These are phyloP conservation scores for Cyrtorhinus lividipennis DNA, from an alignment of 1,140 invertebrate genomes.

Conservation along the genomic window DNA sequence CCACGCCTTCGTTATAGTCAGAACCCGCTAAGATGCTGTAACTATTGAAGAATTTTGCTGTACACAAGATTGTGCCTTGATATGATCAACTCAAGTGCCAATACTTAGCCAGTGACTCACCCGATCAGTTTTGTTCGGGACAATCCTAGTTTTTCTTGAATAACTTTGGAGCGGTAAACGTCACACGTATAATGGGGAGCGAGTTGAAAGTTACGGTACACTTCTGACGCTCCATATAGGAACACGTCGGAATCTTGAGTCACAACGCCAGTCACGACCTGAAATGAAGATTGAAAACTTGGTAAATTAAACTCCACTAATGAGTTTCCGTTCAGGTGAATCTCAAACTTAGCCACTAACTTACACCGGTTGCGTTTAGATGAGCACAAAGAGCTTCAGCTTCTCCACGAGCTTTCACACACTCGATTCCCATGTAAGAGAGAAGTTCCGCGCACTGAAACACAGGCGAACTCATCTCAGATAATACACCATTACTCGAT, in stretches of 20 bases:
- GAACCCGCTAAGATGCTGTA: constrained; percentile 67
- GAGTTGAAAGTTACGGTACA: constrained; percentile 75
- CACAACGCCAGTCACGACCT: constrained; percentile 76
- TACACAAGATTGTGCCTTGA: too few species aligned
- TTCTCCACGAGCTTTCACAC: constrained; percentile 63
- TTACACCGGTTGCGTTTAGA: constrained; percentile 56
- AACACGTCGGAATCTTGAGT: constrained; percentile 88
- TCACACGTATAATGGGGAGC: constrained; percentile 52
- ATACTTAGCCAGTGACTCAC: background rate
- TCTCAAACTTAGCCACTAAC: constrained; percentile 8
- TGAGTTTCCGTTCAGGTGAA: background rate
- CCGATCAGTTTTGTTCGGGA: constrained; percentile 67
- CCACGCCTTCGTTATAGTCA: constrained; percentile 69
- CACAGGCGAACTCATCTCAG: background rate
- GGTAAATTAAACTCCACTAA: background rate
- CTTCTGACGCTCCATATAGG: constrained; percentile 65
- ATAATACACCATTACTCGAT: background rate
- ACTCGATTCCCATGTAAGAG: constrained; percentile 53
- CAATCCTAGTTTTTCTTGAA: constrained; percentile 43
- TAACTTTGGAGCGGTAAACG: constrained; percentile 52
- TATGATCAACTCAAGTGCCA: too few species aligned
- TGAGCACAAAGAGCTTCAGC: constrained; percentile 81
- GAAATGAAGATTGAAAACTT: constrained; percentile 24
- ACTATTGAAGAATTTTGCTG: background rate
- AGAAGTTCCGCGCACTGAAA: constrained; percentile 25